Conservation (phyloP, 2,113 vertebrate genomes). For the Hypocryptadius cinnamomeus region DNA sequence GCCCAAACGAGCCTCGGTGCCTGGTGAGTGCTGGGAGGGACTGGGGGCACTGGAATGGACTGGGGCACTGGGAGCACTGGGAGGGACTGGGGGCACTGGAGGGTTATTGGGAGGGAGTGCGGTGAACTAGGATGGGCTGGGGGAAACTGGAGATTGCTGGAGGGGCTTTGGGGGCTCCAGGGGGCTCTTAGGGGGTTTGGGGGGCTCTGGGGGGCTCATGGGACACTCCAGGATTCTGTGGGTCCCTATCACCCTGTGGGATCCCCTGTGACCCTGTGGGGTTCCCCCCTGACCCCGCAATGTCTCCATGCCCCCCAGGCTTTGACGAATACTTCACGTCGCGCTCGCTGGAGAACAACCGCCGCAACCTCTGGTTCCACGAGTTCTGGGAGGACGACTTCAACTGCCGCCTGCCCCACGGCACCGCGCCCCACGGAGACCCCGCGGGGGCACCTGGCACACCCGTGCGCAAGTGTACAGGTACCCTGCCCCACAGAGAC, state of each 20-base stretch:
- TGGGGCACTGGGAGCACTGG: no score
- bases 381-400: slow-evolving; percentile 96
- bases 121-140: not conserved
- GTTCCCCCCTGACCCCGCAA: not conserved
- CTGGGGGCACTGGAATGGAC: not conserved
- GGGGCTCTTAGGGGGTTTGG: not conserved
- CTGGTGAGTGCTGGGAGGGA: not conserved
- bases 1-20: not conserved
- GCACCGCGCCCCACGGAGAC: slow-evolving; percentile 57
- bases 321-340: slow-evolving; percentile 89
- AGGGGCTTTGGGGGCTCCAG: not conserved
- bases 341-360: slow-evolving; percentile 89
- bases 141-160: not conserved
- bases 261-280: no score
- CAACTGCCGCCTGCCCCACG: slow-evolving; percentile 80
- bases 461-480: slow-evolving; percentile 82
- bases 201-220: not conserved
- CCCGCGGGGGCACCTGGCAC: slow-evolving; percentile 60
- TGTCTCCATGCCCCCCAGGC: slow-evolving; percentile 54
- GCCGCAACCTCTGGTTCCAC: slow-evolving; percentile 90
- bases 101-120: not conserved
- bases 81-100: not conserved
- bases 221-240: not conserved
- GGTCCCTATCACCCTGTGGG: no score
- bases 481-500: slow-evolving; percentile 23